Evolutionary conservation across 1,140 invertebrate genomes (phyloP).

Genomic region (Bacillus rossius): DNA sequence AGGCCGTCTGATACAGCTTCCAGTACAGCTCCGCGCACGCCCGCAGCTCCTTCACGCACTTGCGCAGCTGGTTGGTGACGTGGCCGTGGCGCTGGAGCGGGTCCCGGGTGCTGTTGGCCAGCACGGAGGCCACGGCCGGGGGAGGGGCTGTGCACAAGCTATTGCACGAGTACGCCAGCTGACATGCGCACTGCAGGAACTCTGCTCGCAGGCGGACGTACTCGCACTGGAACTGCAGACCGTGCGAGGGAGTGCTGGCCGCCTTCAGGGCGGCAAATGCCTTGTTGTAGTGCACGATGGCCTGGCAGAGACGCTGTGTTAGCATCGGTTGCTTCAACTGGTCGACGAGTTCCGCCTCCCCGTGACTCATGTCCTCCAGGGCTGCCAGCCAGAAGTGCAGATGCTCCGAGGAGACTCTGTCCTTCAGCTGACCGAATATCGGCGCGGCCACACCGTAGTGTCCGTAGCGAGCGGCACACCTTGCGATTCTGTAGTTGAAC

Average conservation of each 20-base stretch:
- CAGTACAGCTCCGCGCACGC: slow-evolving; percentile 71
- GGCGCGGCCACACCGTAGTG: slow-evolving; percentile 67
- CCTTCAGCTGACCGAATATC: slow-evolving; percentile 60
- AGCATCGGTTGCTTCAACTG: slow-evolving; percentile 35
- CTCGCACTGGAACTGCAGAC: slow-evolving; percentile 70
- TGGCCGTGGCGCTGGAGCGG: slow-evolving; percentile 78
- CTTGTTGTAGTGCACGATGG: slow-evolving; percentile 56
- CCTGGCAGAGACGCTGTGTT: slow-evolving; percentile 52
- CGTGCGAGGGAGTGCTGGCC: slow-evolving; percentile 58
- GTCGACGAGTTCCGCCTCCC: slow-evolving; percentile 32
- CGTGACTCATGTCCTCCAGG: slow-evolving; percentile 58
- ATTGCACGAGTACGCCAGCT: slow-evolving; percentile 70
- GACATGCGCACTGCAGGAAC: slow-evolving; percentile 67
- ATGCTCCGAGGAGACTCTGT: slow-evolving; percentile 81
- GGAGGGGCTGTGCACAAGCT: slow-evolving; percentile 86
- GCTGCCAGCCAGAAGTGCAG: slow-evolving; percentile 86
- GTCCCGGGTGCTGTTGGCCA: slow-evolving; percentile 71
- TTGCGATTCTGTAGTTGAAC: slow-evolving; percentile 80
- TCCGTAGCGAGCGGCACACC: slow-evolving; percentile 79
- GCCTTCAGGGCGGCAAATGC: slow-evolving; percentile 65
- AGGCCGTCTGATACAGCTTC: slow-evolving; percentile 83
- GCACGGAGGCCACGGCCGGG: slow-evolving; percentile 81
- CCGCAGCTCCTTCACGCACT: slow-evolving; percentile 69
- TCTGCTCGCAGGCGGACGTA: slow-evolving; percentile 69
- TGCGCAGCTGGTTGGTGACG: slow-evolving; percentile 73